These are phyloP conservation scores for Calephelis perditalis DNA, from an alignment of 2,888 invertebrate species.

Conservation along the genomic window DNA sequence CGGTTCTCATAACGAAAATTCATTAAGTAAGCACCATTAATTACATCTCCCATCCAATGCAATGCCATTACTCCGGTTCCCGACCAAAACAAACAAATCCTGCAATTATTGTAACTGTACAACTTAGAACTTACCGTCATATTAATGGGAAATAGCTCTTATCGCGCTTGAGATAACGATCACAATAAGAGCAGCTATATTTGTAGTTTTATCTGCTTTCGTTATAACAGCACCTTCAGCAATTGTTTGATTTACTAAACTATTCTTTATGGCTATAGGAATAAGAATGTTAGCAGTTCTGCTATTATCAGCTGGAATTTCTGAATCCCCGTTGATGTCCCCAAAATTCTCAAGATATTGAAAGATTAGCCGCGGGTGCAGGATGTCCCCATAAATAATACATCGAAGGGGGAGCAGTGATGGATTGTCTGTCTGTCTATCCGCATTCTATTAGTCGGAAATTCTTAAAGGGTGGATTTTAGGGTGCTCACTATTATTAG, in stretches of 20 bases:
- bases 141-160: constrained; percentile 30
- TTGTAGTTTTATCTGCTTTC: constrained; percentile 41
- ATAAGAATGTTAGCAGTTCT: constrained; percentile 32
- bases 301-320: constrained; percentile 31
- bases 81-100: constrained; percentile 74
- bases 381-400: constrained; percentile 75
- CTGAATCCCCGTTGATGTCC: constrained; percentile 52
- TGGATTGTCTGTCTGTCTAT: constrained; percentile 72
- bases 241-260: constrained; percentile 37
- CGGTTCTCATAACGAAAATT: constrained; percentile 66
- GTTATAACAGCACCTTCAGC: constrained; percentile 38
- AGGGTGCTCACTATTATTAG: constrained; percentile 66
- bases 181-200: constrained; percentile 34
- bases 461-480: constrained; percentile 72
- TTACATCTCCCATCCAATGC: constrained; percentile 59
- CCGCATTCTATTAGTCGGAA: constrained; percentile 73
- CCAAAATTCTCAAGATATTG: constrained; percentile 75
- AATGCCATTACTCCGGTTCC: constrained; percentile 65
- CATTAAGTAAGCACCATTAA: constrained; percentile 69
- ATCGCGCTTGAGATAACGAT: constrained; percentile 30
- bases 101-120: constrained; percentile 63
- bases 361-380: constrained; percentile 73
- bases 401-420: constrained; percentile 68
- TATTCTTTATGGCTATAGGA: constrained; percentile 38
- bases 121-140: constrained; percentile 28